These are phyloP conservation scores for Ursus arctos DNA, from an alignment of 2,113 vertebrate genomes.

Conservation along the genomic window DNA sequence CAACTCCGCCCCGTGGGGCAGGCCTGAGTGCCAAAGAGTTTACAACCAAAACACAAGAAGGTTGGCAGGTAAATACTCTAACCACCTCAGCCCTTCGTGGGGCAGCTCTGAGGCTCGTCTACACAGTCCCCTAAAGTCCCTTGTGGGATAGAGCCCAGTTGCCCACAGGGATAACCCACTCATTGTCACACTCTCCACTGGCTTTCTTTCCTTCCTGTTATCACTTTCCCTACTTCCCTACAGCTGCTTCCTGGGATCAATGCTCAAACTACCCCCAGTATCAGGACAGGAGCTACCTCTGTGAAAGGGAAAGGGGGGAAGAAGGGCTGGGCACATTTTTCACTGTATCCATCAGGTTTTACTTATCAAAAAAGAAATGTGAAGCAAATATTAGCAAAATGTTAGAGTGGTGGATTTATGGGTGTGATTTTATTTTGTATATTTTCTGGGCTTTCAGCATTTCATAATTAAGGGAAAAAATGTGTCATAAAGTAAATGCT, in stretches of 20 bases:
- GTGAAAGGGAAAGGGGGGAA: background rate
- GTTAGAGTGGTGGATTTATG: background rate
- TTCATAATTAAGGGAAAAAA: background rate
- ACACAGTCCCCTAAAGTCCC: background rate
- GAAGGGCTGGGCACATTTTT: background rate
- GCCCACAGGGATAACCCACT: background rate
- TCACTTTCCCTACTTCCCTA: background rate
- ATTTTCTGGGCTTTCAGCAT: background rate
- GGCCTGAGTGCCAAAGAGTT: background rate
- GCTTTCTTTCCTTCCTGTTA: background rate
- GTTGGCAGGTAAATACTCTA: background rate
- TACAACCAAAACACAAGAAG: background rate
- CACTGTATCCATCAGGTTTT: background rate
- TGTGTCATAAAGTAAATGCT: background rate
- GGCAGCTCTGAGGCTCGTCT: background rate
- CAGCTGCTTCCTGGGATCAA: background rate
- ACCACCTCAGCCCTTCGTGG: background rate
- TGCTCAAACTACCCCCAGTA: background rate
- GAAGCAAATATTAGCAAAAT: constrained; percentile 21
- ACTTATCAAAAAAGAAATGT: background rate
- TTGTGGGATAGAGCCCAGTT: background rate
- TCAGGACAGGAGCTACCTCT: background rate
- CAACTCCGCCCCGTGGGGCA: background rate
- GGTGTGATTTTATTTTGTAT: background rate
- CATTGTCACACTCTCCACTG: background rate